These are phyloP conservation scores for Scolopax rusticola DNA, from an alignment of 2,797 vertebrate species.

Conservation along the genomic window DNA sequence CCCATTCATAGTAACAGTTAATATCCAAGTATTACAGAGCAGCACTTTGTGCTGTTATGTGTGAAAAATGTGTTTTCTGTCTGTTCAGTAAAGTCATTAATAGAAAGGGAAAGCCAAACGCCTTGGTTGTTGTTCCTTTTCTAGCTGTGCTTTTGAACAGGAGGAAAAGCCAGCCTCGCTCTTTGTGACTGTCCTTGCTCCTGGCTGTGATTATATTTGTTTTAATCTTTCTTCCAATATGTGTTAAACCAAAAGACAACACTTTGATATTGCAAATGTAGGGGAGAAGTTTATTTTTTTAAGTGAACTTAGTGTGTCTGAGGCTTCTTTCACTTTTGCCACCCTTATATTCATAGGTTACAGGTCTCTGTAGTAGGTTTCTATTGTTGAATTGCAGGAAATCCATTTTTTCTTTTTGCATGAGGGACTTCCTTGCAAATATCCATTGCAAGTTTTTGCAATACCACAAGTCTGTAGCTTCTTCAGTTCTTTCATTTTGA, in stretches of 20 bases:
- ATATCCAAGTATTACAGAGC: not conserved
- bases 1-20: not conserved
- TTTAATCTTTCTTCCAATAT: not conserved
- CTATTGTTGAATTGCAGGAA: not conserved
- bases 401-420: not conserved
- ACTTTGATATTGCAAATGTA: not conserved
- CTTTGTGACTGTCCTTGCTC: not conserved
- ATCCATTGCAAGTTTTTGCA: not conserved
- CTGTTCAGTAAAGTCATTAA: not conserved
- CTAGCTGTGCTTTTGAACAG: not conserved
- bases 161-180: not conserved
- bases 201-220: not conserved
- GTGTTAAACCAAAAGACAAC: not conserved
- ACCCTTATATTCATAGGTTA: not conserved
- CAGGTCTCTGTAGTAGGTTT: not conserved
- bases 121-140: not conserved
- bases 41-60: not conserved
- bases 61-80: not conserved
- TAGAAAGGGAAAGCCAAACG: not conserved
- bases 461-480: not conserved
- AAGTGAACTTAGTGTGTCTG: not conserved
- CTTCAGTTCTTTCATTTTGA: not conserved
- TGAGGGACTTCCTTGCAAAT: not conserved
- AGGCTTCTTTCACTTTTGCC: not conserved
- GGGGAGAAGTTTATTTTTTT: fast-evolving